Evolutionary conservation across 2,888 invertebrate species (phyloP).

Genomic region (Ochropleura leucogaster): DNA sequence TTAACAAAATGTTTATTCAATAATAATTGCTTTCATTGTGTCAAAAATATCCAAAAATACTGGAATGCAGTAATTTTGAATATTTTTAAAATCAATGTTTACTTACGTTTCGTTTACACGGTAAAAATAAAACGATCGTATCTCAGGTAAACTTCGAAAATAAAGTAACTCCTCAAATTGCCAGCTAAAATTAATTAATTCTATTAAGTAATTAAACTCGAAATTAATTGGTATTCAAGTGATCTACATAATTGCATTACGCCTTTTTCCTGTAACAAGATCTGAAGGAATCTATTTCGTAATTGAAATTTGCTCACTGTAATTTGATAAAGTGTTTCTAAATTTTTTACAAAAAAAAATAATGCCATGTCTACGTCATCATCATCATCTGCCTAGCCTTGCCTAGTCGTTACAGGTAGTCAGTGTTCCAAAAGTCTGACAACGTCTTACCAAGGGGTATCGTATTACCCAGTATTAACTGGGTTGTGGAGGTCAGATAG

Average conservation of each 20-base stretch:
- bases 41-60: no score
- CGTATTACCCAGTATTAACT: no score
- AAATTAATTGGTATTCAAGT: conserved; percentile 49
- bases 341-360: background rate
- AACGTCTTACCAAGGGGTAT: no score
- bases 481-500: no score
- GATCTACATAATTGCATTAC: conserved; percentile 47
- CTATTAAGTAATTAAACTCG: conserved; percentile 24
- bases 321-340: conserved; percentile 3
- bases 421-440: no score
- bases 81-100: no score
- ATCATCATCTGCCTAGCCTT: no score
- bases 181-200: conserved; percentile 29
- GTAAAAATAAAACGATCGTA: background rate
- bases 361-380: background rate
- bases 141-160: background rate
- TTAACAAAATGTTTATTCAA: no score
- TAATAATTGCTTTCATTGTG: no score
- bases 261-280: conserved; percentile 26
- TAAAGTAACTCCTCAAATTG: conserved; percentile 20
- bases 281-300: conserved; percentile 14
- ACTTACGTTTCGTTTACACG: no score
- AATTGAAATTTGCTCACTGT: conserved; percentile 10
- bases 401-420: no score
- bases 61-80: no score